These are phyloP conservation scores for Oriolus oriolus DNA, from an alignment of 2,113 vertebrate genomes.

Conservation along the genomic window DNA sequence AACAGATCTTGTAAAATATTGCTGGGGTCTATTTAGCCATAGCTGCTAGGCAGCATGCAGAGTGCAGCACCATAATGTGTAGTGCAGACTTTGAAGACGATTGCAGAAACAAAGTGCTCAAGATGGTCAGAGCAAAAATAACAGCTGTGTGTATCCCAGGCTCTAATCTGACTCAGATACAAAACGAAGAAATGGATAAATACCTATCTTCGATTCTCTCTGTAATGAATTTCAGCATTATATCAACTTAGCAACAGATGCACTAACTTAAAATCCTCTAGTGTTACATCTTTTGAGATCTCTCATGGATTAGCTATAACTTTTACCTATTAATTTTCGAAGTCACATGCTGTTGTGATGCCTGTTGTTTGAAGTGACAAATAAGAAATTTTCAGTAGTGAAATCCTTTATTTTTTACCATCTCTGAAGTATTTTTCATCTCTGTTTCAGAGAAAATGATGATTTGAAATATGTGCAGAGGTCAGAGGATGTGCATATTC, in stretches of 20 bases:
- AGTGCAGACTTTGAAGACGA: not conserved
- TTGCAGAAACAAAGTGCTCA: not conserved
- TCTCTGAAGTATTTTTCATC: not conserved
- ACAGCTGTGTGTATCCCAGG: not conserved
- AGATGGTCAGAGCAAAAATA: not conserved
- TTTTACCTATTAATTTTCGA: not conserved
- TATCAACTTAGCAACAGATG: not conserved
- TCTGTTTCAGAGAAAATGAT: not conserved
- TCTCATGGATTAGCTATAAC: not conserved
- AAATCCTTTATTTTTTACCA: not conserved
- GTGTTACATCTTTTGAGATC: not conserved
- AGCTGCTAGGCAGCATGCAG: not conserved
- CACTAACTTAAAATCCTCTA: not conserved
- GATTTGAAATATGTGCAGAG: not conserved
- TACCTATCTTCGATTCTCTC: not conserved
- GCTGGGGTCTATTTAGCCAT: not conserved
- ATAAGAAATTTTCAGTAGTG: not conserved
- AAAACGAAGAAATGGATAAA: not conserved
- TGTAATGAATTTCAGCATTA: not conserved
- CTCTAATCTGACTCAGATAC: not conserved
- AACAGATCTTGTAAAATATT: not conserved
- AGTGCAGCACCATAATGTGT: not conserved
- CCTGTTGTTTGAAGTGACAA: not conserved
- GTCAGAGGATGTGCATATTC: not conserved
- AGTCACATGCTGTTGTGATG: not conserved